Base-by-base conservation (phyloP, 2,113 vertebrate genomes). In the Psephotus haematonotus region DNA sequence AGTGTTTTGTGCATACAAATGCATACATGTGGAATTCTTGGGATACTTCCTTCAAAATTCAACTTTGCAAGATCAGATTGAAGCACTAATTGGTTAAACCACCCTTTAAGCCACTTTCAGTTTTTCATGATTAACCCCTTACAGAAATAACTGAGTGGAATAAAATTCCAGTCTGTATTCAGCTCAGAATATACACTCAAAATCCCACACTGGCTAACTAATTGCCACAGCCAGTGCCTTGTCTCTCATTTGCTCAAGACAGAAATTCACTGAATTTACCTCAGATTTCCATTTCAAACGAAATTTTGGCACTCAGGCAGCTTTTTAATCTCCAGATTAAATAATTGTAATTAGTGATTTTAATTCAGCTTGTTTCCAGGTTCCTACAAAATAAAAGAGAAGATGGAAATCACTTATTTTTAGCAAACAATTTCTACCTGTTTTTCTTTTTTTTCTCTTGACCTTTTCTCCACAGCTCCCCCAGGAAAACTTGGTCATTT, bases 1-100 rank as follows among this genome's bases (percentile, higher is more conserved):
- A n/a, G 31, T 0, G 0, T 46, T 80, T 46, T 81, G n/a, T n/a
- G 15, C 6, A 7, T 15, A n/a, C 23, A 57, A 74, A 70, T 6
- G 37, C n/a, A 47, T 18, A 60, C 16, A 5, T 6, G 20, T 2
- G 24, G 39, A 29, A 16, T 49, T 35, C 17, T 44, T n/a, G 37
- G 43, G 50, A 28, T 25, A 20, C 11, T 57, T 44, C 44, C 50
- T 62, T 78, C 74, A 52, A 67, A 89, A 37, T 37, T 31, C 41
- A 44, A 5, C 33, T 70, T 23, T 23, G 18, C 23, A 20, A 74
- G 35, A 39, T 28, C 7, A 6, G 25, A 60, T 68, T 43, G 68
- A 75, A 68, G 35, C 31, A 23, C 10, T 18, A 1, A 69, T 55
- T 13, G 8, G 27, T 15, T 41, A 53, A 91, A 46, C 2, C 0